A percentile compares a stretch with the other conserved stretches of the same genome.
phyloP scores from a whole-genome alignment of 2,797 vertebrate species.

The Micromesistius poutassou region DNA sequence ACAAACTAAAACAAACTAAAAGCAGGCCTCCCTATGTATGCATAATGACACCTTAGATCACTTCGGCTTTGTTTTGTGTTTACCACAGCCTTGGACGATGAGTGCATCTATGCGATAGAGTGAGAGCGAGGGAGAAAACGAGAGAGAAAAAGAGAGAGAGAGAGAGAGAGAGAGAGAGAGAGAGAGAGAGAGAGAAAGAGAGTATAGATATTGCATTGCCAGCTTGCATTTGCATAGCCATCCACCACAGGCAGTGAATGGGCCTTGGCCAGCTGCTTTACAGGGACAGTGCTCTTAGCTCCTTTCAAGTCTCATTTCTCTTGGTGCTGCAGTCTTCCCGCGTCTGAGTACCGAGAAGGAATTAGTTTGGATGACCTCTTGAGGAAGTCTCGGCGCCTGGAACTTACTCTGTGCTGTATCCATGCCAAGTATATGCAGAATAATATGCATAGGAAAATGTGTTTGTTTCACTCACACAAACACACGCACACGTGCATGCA shows the following conservation, averaged over 20 bases:
- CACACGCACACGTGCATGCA: too few relatives aligned
- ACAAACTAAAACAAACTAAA: not conserved
- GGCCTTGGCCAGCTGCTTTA: not conserved
- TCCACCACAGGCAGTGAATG: not conserved
- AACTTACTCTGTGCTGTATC: not conserved
- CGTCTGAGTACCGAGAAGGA: not conserved
- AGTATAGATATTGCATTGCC: not conserved
- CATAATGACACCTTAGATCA: not conserved
- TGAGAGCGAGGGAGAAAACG: not conserved
- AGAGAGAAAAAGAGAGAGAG: not conserved
- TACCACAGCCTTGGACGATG: not conserved
- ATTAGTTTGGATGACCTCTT: constrained; percentile 9
- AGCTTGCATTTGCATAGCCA: constrained; percentile 1
- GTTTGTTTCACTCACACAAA: not conserved
- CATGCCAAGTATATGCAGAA: not conserved
- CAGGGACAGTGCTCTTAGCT: constrained; percentile 10
- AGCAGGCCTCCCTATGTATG: not conserved
- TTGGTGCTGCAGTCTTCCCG: not conserved
- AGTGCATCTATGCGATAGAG: not conserved
- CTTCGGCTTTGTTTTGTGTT: not conserved
- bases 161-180: not conserved
- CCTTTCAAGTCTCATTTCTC: not conserved
- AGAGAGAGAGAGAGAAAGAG: not conserved
- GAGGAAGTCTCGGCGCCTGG: not conserved
- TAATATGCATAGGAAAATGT: not conserved